Evolutionary conservation across 1,140 invertebrate species (phyloP), one percentile per base, ranked within the genome.

Genomic region (Euschistus heros): DNA sequence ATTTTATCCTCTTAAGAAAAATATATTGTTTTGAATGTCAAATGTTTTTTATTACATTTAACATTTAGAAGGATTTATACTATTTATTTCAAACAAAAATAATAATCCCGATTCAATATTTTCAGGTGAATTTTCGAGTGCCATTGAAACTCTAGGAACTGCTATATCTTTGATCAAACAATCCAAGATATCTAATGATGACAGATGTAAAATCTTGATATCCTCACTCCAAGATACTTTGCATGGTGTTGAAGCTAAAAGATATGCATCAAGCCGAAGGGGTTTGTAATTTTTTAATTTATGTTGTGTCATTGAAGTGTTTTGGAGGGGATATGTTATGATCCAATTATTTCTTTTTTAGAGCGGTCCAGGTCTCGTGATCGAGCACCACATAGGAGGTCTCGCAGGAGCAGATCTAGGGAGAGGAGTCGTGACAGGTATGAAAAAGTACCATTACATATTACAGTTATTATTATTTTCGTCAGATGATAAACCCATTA

Each of bases 91-190:
- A 4, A 7, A 30, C 27, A 30, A 30, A 30, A 30, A 30, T 7
- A 30, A 30, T 30, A 7, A 30, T 4, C 27, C 2, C 27, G 2
- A 3, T 47, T 47, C 2, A n/a, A 3, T n/a, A 47, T 67, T 71
- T 72, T 15, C 70, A 84, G 93, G 93, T 15, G 96, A 99, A 78
- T 97, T 94, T 78, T 90, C 91, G 0, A 94, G 91, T 77, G 97
- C 97, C 55, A 97, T 99, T 72, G 96, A 99, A 78, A 99, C 97
- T 6, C 78, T 99, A 66, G 93, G 97, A 5, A 99, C 97, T 1
- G 97, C 97, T 2, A 98, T 99, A 70, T 97, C 94, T 5, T 79
- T 99, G 20, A 99, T 99, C 67, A 98, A 97, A 78, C 94, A 98
- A 79, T 98, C 95, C 20, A 97, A 98, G 79, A 92, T 97, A 64